Evolutionary conservation across 2,888 invertebrate species (phyloP), one percentile per base, ranked within the genome.

Genomic region (Luperina nickerlii): DNA sequence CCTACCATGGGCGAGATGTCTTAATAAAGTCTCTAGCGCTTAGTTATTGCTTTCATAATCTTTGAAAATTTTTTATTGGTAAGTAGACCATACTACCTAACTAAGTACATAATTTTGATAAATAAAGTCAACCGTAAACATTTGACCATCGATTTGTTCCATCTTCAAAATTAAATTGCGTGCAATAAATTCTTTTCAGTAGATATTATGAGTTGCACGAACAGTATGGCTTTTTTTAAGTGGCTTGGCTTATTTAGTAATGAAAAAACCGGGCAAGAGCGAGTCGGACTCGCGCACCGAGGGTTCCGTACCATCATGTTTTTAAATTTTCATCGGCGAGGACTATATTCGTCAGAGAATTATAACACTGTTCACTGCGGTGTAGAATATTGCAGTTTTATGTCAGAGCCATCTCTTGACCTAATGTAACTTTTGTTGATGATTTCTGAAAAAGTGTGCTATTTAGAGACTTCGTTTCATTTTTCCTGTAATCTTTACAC

Each of bases 41-140:
- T 82, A 62, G 54, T 82, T 76, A 82, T 38, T 71, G 27, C 45
- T 71, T 77, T 81, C 54, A 72, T 71, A 82, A 54, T 38, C 5
- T 4, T 66, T 42, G 20, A 38, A 38, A 20, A 62, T 24, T 60
- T 69, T 81, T 57, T 67, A n/a, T 54, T 11, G 24, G 4, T 38
- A 1, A 11, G n/a, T 45, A 27, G 24, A 4, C 38, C 38, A 38
- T 38, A 38, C 38, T 38, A 38, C 38, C 38, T 38, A 38, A 11
- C 20, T 32, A 18, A 20, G 3, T 20, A 18, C 15, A 15, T 38
- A 13, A 57, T 18, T 48, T 20, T 32, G 0, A 15, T 27, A 5
- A 7, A 45, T 60, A 32, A n/a, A 9, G 18, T 62, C 9, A n/a
- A 20, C 48, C 6, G 20, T n/a, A 38, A 20, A 38, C n/a, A 6